phyloP scores from a whole-genome alignment of 2,888 invertebrate genomes.

The Troides aeacus region DNA sequence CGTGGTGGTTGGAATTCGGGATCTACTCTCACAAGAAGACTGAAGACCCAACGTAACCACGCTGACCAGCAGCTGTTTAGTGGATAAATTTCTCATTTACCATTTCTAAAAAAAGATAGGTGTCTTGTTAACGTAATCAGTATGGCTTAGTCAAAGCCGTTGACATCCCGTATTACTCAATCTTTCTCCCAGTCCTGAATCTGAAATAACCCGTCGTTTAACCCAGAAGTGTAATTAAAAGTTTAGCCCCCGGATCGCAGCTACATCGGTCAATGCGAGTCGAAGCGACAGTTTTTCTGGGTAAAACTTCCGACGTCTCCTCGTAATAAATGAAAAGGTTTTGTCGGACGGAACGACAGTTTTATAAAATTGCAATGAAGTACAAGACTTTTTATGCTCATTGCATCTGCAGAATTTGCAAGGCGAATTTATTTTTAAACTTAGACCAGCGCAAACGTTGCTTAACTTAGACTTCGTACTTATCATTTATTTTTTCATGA shows the following conservation, averaged over 20 bases:
- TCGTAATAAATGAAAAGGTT: slow-evolving; percentile 29
- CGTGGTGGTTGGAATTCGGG: too few species aligned
- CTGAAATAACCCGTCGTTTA: slow-evolving; percentile 25
- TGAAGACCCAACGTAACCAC: too few species aligned
- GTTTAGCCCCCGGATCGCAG: slow-evolving; percentile 22
- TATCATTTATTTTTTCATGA: background rate
- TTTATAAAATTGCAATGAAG: slow-evolving; percentile 27
- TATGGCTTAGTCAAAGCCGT: slow-evolving; percentile 23
- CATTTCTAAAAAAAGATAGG: background rate
- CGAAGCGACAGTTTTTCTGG: slow-evolving; percentile 28
- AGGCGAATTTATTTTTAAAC: slow-evolving; percentile 19
- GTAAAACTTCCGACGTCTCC: slow-evolving; percentile 24
- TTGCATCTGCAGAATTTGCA: slow-evolving; percentile 25
- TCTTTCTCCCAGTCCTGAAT: slow-evolving; percentile 18
- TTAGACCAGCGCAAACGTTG: slow-evolving; percentile 7
- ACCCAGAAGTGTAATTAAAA: slow-evolving; percentile 30
- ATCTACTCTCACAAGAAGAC: too few species aligned
- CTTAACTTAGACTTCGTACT: background rate
- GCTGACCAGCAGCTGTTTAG: too few species aligned
- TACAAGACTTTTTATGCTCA: slow-evolving; percentile 20
- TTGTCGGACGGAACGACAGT: slow-evolving; percentile 24
- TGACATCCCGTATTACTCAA: slow-evolving; percentile 20
- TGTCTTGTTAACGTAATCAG: slow-evolving; percentile 1
- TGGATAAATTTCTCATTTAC: too few species aligned
- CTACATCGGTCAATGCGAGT: slow-evolving; percentile 23